Base-by-base conservation (phyloP, 2,888 invertebrate genomes). In the Portevinia maculata region DNA sequence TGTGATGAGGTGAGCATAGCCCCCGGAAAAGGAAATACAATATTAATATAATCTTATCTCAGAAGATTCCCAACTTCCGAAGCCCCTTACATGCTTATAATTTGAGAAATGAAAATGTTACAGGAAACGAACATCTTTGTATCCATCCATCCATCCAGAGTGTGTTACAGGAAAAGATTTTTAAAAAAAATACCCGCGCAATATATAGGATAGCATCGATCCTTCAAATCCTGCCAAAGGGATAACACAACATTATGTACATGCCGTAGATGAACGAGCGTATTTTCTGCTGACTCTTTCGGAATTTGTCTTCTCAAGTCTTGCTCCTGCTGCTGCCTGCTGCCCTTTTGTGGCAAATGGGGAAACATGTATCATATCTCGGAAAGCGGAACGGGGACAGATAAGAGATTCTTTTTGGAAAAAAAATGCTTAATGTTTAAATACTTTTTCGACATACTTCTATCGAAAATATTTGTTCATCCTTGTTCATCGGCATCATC, bases 161-260 rank as follows among this genome's bases (percentile, higher is more conserved):
- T 19, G 8, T 15, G 39, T 30, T 67, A 13, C 17, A 32, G 24
- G 28, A 39, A 32, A 17, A 65, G 34, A 24, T 32, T 9, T n/a
- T 37, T 39, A 15, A 64, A 39, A 34, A 28, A 60, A 62, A 44
- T 8, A 30, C 28, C 2, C 11, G 9, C 15, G 15, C 59, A 71
- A 59, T 64, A 65, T 50, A 39, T 46, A 60, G 30, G 13, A 17
- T 71, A 71, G 78, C 71, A 78, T 67, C 78, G 71, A 83, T 83
- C 78, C 83, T 67, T 83, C 83, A 76, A 78, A 83, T 78, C 71
- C 78, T 78, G 78, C 83, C 83, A 83, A 83, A 83, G 83, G 83
- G 83, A 83, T 78, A 83, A 83, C 79, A 81, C 48, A 64, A 70
- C 55, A 5, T 24, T n/a, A n/a, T n/a, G n/a, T n/a, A n/a, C n/a